Conservation (phyloP, 2,113 vertebrate genomes). For the Corythornis madagascariensis region DNA sequence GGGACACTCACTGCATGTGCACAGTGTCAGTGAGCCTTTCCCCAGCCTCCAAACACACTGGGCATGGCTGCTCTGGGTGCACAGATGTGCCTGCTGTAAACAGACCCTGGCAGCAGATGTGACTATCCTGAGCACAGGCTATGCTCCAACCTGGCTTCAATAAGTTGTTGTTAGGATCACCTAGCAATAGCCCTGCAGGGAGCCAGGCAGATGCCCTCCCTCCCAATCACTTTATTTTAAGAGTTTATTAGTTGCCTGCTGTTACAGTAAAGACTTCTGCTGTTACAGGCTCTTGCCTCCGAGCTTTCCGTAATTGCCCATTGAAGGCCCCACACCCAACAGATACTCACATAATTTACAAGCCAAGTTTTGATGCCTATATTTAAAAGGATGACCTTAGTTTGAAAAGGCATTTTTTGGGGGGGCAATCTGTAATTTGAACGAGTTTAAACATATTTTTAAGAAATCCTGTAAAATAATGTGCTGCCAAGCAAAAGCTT, state of each 20-base stretch:
- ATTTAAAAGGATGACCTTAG: not conserved
- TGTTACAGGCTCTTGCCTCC: not conserved
- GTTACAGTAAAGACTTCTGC: not conserved
- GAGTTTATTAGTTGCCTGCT: not conserved
- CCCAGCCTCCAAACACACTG: accelerated
- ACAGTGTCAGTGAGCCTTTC: not conserved
- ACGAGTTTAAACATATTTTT: conserved; percentile 34
- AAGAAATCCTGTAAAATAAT: conserved; percentile 11
- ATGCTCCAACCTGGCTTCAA: not conserved
- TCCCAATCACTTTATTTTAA: not conserved
- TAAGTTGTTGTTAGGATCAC: not conserved
- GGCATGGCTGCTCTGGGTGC: too few species aligned
- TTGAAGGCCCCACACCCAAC: not conserved
- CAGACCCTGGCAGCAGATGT: not conserved
- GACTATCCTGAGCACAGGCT: not conserved
- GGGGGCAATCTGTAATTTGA: not conserved
- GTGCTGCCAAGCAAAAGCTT: not conserved
- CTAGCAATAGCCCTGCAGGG: not conserved
- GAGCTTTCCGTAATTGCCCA: not conserved
- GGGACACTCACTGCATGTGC: too few species aligned
- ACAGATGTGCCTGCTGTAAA: not conserved
- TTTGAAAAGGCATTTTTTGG: not conserved
- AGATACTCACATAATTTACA: not conserved
- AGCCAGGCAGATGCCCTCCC: not conserved
- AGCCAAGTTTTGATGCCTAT: not conserved